These are phyloP conservation scores for Eolophus roseicapilla DNA, from an alignment of 2,113 vertebrate genomes.

Conservation along the genomic window DNA sequence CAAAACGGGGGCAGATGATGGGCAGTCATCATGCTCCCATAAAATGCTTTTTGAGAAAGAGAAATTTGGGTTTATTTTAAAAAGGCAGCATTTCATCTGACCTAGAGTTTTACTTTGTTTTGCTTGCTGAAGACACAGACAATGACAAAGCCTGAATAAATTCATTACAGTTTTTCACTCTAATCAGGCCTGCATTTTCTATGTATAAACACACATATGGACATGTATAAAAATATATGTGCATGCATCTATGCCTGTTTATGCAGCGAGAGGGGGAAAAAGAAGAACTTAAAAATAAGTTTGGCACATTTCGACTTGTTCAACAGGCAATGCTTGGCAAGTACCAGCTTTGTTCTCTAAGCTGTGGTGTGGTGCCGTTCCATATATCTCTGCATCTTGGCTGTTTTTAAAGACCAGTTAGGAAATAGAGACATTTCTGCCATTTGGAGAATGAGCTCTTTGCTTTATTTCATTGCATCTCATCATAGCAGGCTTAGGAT, in stretches of 20 bases:
- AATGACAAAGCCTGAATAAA: background rate
- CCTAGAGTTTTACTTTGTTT: background rate
- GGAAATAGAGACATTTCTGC: background rate
- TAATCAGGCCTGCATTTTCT: background rate
- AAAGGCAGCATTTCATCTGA: background rate
- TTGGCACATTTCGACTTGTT: background rate
- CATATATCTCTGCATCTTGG: background rate
- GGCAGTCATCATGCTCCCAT: rapidly evolving
- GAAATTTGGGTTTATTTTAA: background rate
- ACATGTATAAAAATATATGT: background rate
- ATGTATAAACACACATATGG: background rate
- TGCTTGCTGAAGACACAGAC: background rate
- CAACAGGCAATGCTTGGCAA: background rate
- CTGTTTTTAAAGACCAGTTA: background rate
- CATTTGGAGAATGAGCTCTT: background rate
- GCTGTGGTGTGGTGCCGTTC: background rate
- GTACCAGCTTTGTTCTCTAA: background rate
- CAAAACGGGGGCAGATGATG: background rate
- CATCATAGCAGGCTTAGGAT: background rate
- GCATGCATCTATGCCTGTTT: background rate
- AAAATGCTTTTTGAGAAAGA: background rate
- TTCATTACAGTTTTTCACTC: background rate
- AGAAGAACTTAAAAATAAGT: background rate
- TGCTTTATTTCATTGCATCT: background rate
- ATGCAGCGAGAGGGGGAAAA: background rate